phyloP scores from a whole-genome alignment of 2,888 invertebrate genomes.

The Yponomeuta cagnagella region DNA sequence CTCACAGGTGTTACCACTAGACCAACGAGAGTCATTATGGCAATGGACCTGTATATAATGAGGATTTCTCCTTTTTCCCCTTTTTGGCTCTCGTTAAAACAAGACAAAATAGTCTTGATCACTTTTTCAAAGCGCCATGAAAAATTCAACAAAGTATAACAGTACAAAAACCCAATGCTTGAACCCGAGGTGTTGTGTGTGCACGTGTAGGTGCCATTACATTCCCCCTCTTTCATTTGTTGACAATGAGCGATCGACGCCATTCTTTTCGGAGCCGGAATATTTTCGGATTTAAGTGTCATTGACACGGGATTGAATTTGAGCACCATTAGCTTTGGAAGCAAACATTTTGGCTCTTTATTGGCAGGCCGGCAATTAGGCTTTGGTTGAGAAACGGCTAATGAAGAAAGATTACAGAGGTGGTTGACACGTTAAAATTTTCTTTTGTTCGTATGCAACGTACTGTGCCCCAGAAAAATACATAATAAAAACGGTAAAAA shows the following conservation, averaged over 20 bases:
- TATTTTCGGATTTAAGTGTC: constrained; percentile 42
- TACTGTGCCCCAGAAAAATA: neutral
- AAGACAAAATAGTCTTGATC: too few species aligned
- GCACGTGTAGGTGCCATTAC: neutral
- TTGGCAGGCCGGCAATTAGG: neutral
- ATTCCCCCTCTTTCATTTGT: constrained; percentile 7
- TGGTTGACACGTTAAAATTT: neutral
- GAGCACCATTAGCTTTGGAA: neutral
- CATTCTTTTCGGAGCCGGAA: constrained; percentile 37
- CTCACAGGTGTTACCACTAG: too few species aligned
- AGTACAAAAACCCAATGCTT: neutral
- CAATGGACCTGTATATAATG: too few species aligned
- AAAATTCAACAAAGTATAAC: neutral
- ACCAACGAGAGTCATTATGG: too few species aligned
- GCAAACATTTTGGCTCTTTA: neutral
- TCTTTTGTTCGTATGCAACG: neutral
- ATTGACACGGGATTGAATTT: constrained; percentile 30
- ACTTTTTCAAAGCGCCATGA: too few species aligned
- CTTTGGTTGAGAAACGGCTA: neutral
- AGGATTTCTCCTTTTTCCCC: too few species aligned
- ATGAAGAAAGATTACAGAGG: neutral
- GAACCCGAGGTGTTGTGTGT: neutral
- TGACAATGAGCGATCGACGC: constrained; percentile 47
- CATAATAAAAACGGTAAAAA: neutral
- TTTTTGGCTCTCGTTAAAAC: too few species aligned